Conservation (phyloP, 1,140 invertebrate genomes). For the Brachystomella parvula region DNA sequence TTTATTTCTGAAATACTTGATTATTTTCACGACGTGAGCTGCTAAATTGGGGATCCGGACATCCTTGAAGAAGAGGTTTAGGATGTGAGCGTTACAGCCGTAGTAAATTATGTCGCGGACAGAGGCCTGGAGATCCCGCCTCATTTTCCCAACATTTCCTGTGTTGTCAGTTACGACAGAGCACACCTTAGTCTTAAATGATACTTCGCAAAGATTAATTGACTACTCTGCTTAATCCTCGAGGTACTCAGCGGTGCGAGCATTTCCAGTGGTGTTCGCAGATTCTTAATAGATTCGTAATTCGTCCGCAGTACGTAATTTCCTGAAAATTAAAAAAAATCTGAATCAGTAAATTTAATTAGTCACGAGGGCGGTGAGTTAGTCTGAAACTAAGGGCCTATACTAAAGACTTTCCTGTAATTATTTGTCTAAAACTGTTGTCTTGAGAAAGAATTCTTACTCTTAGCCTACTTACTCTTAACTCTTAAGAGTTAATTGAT, state of each 20-base stretch:
- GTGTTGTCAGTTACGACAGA: constrained; percentile 1
- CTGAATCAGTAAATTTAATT: no score
- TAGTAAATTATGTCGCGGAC: background rate
- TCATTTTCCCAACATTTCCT: background rate
- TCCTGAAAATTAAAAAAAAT: no score
- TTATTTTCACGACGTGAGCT: background rate
- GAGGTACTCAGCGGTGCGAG: background rate
- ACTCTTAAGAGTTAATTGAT: no score
- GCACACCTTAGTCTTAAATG: background rate
- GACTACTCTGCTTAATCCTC: background rate
- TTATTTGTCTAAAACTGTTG: no score
- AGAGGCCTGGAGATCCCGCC: background rate
- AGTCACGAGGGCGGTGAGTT: no score
- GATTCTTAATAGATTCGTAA: no score
- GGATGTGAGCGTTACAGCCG: constrained; percentile 1
- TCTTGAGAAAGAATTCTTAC: no score
- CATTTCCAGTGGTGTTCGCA: constrained; percentile 1
- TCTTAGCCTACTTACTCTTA: no score
- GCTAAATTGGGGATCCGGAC: background rate
- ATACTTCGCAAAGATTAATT: background rate
- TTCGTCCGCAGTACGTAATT: background rate
- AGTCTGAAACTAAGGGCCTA: no score
- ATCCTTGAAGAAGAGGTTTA: background rate
- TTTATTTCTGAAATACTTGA: constrained; percentile 8
- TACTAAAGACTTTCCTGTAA: no score